phyloP scores from a whole-genome alignment of 2,888 invertebrate genomes.

The Sarcophaga caerulescens region DNA sequence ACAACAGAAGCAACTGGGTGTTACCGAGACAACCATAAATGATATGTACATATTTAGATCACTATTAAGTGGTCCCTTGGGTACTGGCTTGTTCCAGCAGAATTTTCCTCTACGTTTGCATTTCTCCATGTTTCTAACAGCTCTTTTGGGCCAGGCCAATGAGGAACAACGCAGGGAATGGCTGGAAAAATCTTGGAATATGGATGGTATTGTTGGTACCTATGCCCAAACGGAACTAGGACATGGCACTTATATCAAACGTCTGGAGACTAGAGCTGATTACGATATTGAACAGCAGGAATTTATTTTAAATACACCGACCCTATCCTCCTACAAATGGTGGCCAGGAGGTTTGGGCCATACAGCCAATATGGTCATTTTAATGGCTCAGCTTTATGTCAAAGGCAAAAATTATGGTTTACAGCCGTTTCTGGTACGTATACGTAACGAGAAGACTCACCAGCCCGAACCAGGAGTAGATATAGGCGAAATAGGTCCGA shows the following conservation, averaged over 20 bases:
- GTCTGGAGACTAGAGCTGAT: constrained; percentile 95
- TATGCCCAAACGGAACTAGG: constrained; percentile 98
- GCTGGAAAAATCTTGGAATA: constrained; percentile 90
- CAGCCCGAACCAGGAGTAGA: constrained; percentile 92
- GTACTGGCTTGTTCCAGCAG: constrained; percentile 76
- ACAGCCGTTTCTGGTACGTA: constrained; percentile 95
- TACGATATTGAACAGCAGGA: constrained; percentile 91
- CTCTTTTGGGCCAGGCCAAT: constrained; percentile 91
- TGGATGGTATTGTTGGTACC: constrained; percentile 92
- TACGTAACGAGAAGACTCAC: constrained; percentile 93
- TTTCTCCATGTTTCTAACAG: constrained; percentile 95
- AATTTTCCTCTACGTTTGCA: constrained; percentile 85
- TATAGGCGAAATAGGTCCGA: constrained; percentile 96
- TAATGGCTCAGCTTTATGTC: constrained; percentile 94
- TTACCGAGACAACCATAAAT: constrained; percentile 80
- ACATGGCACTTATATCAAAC: constrained; percentile 94
- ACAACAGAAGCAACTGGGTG: constrained; percentile 16
- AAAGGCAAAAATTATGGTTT: constrained; percentile 91
- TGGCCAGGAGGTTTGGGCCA: constrained; percentile 98
- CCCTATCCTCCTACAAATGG: constrained; percentile 95
- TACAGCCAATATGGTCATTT: constrained; percentile 94
- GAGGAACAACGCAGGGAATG: constrained; percentile 93
- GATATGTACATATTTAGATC: constrained; percentile 73
- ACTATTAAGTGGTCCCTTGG: constrained; percentile 74
- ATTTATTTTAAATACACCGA: constrained; percentile 93